phyloP scores from a whole-genome alignment of 2,113 vertebrate genomes.

The Stomatorhinus ivindoensis region DNA sequence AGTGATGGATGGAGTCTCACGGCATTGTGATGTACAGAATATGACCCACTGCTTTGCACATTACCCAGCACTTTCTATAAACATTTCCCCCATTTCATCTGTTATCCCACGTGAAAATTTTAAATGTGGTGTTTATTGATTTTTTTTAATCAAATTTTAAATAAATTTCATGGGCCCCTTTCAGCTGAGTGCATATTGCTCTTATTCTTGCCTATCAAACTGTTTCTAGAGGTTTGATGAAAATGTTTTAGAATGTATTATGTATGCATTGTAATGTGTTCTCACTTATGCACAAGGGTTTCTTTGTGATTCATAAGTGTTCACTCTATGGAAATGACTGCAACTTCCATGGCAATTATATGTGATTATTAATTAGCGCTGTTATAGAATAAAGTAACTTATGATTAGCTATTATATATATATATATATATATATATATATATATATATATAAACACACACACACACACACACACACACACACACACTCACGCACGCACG shows the following conservation, averaged over 20 bases:
- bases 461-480: no score
- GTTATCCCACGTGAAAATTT: neutral
- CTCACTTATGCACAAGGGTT: neutral
- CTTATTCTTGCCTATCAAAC: neutral
- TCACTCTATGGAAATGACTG: neutral
- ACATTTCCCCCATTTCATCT: neutral
- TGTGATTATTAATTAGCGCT: neutral
- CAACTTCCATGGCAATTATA: neutral
- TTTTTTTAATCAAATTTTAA: neutral
- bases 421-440: no score
- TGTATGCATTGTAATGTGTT: neutral
- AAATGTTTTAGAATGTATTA: neutral
- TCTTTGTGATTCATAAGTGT: neutral
- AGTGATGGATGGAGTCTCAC: slow-evolving; percentile 14
- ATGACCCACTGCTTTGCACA: slow-evolving; percentile 32
- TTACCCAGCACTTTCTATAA: slow-evolving; percentile 20
- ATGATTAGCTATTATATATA: neutral
- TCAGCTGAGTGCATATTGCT: neutral
- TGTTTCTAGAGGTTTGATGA: neutral
- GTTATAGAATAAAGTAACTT: neutral
- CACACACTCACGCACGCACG: no score
- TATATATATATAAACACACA: no score
- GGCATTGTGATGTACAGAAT: slow-evolving; percentile 19
- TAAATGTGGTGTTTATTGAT: neutral
- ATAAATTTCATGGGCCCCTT: neutral